These are phyloP conservation scores for Dipodomys ordii DNA, from an alignment of 2,113 vertebrate species.

Conservation along the genomic window DNA sequence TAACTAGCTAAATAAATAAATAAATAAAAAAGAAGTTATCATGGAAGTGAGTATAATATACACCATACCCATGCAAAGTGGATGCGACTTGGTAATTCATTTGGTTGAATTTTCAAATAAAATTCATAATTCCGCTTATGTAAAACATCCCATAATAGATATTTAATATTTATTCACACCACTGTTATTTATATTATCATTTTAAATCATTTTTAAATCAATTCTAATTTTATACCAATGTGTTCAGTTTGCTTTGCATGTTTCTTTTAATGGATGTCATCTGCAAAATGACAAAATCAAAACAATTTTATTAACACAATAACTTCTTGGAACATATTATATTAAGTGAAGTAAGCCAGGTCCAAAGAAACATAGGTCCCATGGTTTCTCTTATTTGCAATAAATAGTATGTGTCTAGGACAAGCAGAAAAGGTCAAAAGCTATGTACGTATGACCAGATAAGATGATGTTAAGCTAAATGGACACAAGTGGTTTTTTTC, in stretches of 20 bases:
- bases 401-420: too few species aligned
- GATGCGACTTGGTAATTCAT: not conserved
- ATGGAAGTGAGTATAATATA: too few species aligned
- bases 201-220: not conserved
- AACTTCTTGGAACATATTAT: not conserved
- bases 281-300: constrained; percentile 30
- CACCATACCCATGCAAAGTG: not conserved
- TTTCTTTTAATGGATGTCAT: not conserved
- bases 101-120: constrained; percentile 14
- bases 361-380: too few species aligned
- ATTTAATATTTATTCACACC: not conserved
- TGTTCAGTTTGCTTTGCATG: not conserved
- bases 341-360: too few species aligned
- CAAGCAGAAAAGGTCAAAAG: too few species aligned
- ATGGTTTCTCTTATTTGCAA: too few species aligned
- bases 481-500: too few species aligned
- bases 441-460: too few species aligned
- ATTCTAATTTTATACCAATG: not conserved
- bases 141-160: not conserved
- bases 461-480: too few species aligned
- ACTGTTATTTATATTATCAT: not conserved
- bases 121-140: constrained; percentile 18
- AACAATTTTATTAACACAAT: not conserved
- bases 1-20: too few species aligned
- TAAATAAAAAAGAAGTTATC: too few species aligned